Evolutionary conservation across 2,113 vertebrate genomes (phyloP), one percentile per base, ranked within the genome.

Genomic region (Sinocyclocheilus grahami): DNA sequence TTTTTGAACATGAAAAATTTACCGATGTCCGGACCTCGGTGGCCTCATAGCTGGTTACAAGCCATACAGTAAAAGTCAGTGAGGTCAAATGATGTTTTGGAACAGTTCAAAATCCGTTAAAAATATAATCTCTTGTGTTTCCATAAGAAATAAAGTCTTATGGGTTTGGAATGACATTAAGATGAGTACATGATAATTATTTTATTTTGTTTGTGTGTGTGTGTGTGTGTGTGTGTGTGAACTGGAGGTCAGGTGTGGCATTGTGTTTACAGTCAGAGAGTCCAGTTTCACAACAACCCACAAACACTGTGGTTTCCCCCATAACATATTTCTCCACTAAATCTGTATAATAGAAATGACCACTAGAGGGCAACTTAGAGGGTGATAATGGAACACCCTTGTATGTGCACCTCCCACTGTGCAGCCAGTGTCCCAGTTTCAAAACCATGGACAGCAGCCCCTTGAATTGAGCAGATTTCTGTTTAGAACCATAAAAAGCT

Each of bases 361-460:
- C 82, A 84, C 22, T 42, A 84, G 69, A 60, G 82, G 82, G 69
- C 30, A 13, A 58, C 48, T 39, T 22, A n/a, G 69, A 74, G 82
- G 81, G 65, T 37, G 48, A 33, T 51, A 33, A 51, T 71, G 46
- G 46, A 82, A 67, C 46, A 22, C 81, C 63, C 46, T 51, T 71
- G 46, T 71, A n/a, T 71, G 24, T 33, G 48, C 81, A 71, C 46
- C 81, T 82, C 46, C 46, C 63, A 53, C 18, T 82, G 79, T 82
- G 60, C n/a, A 71, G 16, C 39, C 24, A 30, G 24, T 74, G 69
- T 74, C 53, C 67, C 53, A 74, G 82, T 84, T 84, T 84, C 51
- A 58, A 33, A 18, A 84, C 82, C 69, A 74, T 39, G 48, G 69
- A 84, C 51, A 74, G 53, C 69, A 42, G 20, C 51, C 30, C 20